A percentile compares a stretch with the other conserved stretches of the same genome.
phyloP scores from a whole-genome alignment of 2,113 vertebrate species.

The Eolophus roseicapilla region DNA sequence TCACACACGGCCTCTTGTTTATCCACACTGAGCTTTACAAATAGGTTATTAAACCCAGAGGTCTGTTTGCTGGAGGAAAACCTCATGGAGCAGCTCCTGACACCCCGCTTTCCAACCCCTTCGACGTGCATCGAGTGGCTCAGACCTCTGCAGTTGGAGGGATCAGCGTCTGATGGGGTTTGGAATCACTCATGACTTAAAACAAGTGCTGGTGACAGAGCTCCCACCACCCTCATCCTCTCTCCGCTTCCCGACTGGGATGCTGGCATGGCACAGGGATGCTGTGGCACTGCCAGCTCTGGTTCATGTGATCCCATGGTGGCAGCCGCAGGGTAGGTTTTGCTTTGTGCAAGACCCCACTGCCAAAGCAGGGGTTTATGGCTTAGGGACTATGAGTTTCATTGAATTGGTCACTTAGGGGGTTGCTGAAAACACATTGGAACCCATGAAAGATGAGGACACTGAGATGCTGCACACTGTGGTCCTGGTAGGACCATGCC shows the following conservation, averaged over 20 bases:
- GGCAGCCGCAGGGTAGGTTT: background rate
- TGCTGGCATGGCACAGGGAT: background rate
- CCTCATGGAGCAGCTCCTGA: background rate
- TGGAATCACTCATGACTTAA: fast-evolving
- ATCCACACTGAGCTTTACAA: conserved; percentile 31
- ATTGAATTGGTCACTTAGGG: background rate
- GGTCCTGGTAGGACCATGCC: fast-evolving
- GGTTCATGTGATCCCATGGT: fast-evolving
- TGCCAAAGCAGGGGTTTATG: background rate
- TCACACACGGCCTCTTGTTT: conserved; percentile 56
- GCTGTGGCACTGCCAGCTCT: background rate
- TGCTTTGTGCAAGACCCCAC: background rate
- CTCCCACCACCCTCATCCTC: background rate
- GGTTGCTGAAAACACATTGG: background rate
- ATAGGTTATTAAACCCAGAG: conserved; percentile 53
- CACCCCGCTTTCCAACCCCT: background rate
- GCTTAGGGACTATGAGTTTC: background rate
- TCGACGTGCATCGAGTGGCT: background rate
- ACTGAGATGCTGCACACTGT: fast-evolving
- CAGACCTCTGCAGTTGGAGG: background rate
- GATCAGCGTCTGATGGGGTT: fast-evolving
- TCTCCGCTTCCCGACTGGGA: background rate
- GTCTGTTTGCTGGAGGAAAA: conserved; percentile 19
- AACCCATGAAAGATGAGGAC: background rate
- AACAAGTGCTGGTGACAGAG: background rate